Evolutionary conservation across 2,113 vertebrate species (phyloP), one percentile per base, ranked within the genome.

Genomic region (Anseranas semipalmata): DNA sequence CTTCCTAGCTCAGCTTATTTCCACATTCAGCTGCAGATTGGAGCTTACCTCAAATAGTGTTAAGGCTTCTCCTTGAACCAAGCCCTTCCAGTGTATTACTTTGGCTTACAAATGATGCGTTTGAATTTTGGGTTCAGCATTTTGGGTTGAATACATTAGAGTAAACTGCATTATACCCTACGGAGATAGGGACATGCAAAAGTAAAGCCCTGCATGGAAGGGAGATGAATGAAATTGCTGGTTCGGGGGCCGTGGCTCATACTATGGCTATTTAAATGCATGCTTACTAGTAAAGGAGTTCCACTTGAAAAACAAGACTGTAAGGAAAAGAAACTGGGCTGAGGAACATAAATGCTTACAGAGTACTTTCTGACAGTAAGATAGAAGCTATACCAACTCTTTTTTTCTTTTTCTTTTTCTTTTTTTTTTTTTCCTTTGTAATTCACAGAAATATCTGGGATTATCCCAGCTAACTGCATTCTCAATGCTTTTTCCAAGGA

Each of bases 281-380:
- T 82, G 48, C 46, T 92, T 65, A 46, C 41, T 45, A 53, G 46
- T 78, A 72, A 92, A 93, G 80, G 82, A 93, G 56, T 39, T 86
- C 56, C 39, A 68, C 53, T 92, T 71, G 83, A 89, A 91, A 92
- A 96, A 92, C 66, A 87, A 71, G 85, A 53, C 5, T 74, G 68
- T 76, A 77, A 92, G 60, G 48, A 68, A 72, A 81, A 78, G 60
- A 85, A 92, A 86, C 65, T 81, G 86, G 76, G 73, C 56, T 43
- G n/a, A 79, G 12, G 41, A 93, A 32, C 63, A 66, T 0, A 0
- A 85, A 10, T 66, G n/a, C 63, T 86, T 71, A 43, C 56, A 65
- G 63, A 92, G 30, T 67, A 55, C 63, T 75, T 81, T 43, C 22
- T 84, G 76, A 67, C 25, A 70, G 4, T 68, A 55, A 67, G 43